Conservation (phyloP, 2,113 vertebrate species). For the Grallaria varia region DNA sequence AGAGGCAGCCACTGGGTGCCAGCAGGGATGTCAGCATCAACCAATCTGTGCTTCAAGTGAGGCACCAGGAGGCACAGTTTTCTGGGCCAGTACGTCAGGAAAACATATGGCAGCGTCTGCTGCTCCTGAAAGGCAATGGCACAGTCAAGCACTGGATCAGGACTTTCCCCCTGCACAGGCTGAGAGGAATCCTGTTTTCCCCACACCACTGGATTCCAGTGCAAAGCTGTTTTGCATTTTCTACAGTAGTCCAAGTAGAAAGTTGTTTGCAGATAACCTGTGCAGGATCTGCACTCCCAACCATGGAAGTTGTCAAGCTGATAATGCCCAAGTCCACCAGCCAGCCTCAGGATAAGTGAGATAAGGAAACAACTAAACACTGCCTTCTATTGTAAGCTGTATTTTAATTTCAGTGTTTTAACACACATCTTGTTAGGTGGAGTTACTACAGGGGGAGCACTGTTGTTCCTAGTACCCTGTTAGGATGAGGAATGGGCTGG, state of each 20-base stretch:
- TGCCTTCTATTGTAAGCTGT: not conserved
- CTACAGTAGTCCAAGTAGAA: not conserved
- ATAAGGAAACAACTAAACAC: not conserved
- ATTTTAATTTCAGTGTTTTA: not conserved
- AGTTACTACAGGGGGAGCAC: not conserved
- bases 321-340: not conserved
- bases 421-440: not conserved
- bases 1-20: not conserved
- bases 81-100: conserved; percentile 12
- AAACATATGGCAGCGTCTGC: not conserved
- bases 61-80: not conserved
- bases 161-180: not conserved
- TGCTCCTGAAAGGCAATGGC: not conserved
- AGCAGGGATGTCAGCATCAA: not conserved
- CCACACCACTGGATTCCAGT: not conserved
- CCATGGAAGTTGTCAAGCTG: not conserved
- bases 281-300: not conserved
- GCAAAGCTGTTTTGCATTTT: not conserved
- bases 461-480: not conserved
- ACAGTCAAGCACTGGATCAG: not conserved
- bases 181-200: not conserved
- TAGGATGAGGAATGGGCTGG: not conserved
- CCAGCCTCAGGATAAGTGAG: not conserved
- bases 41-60: conserved; percentile 3
- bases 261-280: not conserved